Percentiles rank a stretch among this genome's conserved stretches.
phyloP scores from a whole-genome alignment of 2,113 vertebrate genomes.

The Amblyornis subalaris region DNA sequence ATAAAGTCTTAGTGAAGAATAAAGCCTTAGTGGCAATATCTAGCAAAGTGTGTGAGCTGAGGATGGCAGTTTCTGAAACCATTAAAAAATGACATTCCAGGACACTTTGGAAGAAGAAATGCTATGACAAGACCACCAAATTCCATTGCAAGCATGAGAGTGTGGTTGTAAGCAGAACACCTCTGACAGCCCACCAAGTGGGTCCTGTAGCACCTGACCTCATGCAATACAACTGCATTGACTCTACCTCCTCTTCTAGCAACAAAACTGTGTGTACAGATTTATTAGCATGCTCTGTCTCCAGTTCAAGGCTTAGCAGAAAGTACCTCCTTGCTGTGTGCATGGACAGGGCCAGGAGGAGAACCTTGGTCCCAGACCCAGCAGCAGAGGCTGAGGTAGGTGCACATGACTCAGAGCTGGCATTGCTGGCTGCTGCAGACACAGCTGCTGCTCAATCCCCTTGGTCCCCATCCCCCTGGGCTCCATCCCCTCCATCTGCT shows the following conservation, averaged over 20 bases:
- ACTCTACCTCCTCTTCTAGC: not conserved
- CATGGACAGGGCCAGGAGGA: fast-evolving
- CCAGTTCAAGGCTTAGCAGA: not conserved
- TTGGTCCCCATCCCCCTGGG: not conserved
- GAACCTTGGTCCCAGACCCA: not conserved
- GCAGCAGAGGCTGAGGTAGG: not conserved
- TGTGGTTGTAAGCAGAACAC: fast-evolving
- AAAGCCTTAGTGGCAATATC: not conserved
- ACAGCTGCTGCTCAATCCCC: not conserved
- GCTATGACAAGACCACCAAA: fast-evolving
- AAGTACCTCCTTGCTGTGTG: not conserved
- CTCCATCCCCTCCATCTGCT: fast-evolving
- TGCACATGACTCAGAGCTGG: not conserved
- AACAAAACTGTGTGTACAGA: fast-evolving
- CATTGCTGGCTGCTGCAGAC: not conserved
- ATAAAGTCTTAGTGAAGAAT: not conserved
- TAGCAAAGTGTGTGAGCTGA: not conserved
- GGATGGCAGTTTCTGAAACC: not conserved
- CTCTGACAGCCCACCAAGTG: not conserved
- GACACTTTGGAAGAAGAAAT: not conserved
- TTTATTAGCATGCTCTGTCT: fast-evolving
- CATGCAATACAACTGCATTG: not conserved
- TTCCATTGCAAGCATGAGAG: fast-evolving
- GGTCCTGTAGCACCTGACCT: not conserved
- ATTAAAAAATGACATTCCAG: not conserved